Percentiles rank a stretch among this genome's conserved stretches.
Evolutionary conservation across 2,113 vertebrate genomes (phyloP).

Genomic region (Daubentonia madagascariensis): DNA sequence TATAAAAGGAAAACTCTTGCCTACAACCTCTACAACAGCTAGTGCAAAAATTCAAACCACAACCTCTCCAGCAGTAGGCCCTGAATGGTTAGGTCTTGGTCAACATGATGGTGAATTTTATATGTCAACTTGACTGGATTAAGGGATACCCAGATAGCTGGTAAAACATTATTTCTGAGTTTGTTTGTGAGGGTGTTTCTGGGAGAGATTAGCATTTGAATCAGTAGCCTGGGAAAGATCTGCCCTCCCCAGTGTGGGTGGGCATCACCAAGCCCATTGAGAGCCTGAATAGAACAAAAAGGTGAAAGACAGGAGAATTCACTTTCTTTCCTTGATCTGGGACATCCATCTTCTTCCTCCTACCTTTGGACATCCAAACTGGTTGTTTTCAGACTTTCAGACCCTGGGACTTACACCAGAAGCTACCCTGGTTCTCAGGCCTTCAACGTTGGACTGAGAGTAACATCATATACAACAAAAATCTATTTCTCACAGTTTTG

Average conservation of each 20-base stretch:
- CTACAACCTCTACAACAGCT: neutral
- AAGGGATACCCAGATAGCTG: neutral
- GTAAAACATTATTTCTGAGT: neutral
- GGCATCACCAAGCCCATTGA: neutral
- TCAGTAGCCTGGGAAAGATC: neutral
- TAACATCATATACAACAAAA: neutral
- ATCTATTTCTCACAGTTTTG: neutral
- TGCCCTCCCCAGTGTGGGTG: neutral
- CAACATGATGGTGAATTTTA: neutral
- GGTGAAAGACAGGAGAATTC: neutral
- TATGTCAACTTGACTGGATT: neutral
- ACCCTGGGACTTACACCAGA: neutral
- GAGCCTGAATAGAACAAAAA: neutral
- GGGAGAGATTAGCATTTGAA: neutral
- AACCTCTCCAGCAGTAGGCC: neutral
- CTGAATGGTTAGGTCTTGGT: neutral
- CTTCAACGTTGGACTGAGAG: neutral
- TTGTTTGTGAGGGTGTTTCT: neutral
- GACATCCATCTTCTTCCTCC: neutral
- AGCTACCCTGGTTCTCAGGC: neutral
- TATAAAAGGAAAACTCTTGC: neutral
- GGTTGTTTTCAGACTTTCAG: neutral
- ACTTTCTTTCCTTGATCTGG: neutral
- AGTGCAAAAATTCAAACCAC: neutral
- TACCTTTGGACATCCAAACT: neutral